Evolutionary conservation across 2,797 vertebrate species (phyloP), one percentile per base, ranked within the genome.

Genomic region (Loris lydekkerianus): DNA sequence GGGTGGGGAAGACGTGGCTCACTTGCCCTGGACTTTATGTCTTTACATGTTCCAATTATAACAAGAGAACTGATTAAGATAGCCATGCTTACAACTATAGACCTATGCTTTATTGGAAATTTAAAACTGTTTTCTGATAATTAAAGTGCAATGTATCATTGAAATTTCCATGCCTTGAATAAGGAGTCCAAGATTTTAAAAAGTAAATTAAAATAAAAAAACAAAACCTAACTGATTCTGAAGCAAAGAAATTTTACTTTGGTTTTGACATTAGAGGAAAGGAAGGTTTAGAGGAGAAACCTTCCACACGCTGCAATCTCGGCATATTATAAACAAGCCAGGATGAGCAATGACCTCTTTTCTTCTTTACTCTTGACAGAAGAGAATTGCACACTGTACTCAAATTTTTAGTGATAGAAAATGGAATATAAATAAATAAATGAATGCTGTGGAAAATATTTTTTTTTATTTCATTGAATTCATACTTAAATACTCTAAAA

Each of bases 1-100:
- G 82, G 49, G 56, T 65, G 72, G 20, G 34, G 49, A 91, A 93
- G 31, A 31, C 8, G 37, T 87, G 93, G 63, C 63, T 93, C 29
- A 70, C 6, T 87, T 89, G 65, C 3, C 4, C 15, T 93, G n/a
- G 53, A 92, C 81, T 82, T 97, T 88, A 93, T 82, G 40, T 89
- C 21, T 20, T 82, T 87, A 75, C 92, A 89, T 56, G 76, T 61
- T 7, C 40, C 56, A 80, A 63, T 89, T 85, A 75, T 29, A 89
- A 58, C 3, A 67, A 89, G 76, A 95, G 40, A 61, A 53, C 10
- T 46, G 5, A 8, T 76, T 92, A 63, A 83, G 34, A 84, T 83
- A 80, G 88, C 8, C 21, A 53, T 5, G 34, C 1, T 37, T 6
- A 60, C 46, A 27, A 43, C 4, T 37, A 8, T 75, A 25, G 40